Evolutionary conservation across 2,113 vertebrate genomes (phyloP).

Genomic region (Odontesthes bonariensis): DNA sequence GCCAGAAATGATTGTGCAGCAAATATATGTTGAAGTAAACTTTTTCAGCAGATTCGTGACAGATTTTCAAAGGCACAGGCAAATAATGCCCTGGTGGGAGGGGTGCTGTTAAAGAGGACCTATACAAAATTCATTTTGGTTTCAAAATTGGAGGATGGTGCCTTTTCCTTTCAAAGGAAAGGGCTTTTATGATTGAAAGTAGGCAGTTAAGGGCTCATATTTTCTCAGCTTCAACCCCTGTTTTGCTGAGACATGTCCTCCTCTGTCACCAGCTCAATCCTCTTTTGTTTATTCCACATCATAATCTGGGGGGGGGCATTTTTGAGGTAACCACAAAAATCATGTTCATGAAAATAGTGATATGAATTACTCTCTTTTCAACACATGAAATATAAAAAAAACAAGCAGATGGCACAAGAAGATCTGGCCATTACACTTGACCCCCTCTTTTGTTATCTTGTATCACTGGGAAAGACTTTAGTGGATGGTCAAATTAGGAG

Average conservation of each 20-base stretch:
- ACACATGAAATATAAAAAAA: conserved; percentile 34
- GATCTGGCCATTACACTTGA: conserved; percentile 11
- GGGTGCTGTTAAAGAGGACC: too few species aligned
- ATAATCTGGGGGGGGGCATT: background rate
- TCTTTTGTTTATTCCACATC: background rate
- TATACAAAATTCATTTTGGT: too few species aligned
- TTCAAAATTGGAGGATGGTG: too few species aligned
- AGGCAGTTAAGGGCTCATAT: background rate
- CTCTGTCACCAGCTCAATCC: background rate
- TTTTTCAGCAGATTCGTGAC: too few species aligned
- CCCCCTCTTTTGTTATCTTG: conserved; percentile 16
- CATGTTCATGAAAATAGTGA: background rate
- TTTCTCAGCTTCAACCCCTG: background rate
- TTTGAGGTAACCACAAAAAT: background rate
- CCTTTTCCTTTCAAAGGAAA: too few species aligned
- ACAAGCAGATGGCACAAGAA: conserved; percentile 47
- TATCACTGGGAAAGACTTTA: background rate
- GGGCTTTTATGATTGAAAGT: too few species aligned
- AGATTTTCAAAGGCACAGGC: too few species aligned
- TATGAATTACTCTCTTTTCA: too few species aligned
- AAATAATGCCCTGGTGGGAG: too few species aligned
- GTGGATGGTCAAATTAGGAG: conserved; percentile 9
- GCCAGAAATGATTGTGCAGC: too few species aligned
- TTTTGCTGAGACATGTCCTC: background rate
- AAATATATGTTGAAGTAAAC: too few species aligned